A percentile compares a stretch with the other conserved stretches of the same genome.
Evolutionary conservation across 2,797 vertebrate genomes (phyloP).

Genomic region (Sarcophilus harrisii): DNA sequence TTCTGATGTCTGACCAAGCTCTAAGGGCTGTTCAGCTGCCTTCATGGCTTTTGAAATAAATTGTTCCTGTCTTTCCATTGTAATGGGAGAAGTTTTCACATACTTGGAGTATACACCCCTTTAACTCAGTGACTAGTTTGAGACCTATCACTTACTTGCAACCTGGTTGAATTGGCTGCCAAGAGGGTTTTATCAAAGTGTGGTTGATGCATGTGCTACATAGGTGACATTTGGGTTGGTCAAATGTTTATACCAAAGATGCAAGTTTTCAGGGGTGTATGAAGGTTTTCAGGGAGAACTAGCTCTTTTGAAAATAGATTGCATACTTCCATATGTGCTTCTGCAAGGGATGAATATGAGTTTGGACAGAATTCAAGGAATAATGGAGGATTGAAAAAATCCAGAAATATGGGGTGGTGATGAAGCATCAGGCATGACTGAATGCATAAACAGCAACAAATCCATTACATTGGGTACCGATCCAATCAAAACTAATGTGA

Average conservation of each 20-base stretch:
- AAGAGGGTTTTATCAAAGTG: neutral
- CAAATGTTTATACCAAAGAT: neutral
- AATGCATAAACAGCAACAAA: neutral
- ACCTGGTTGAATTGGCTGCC: neutral
- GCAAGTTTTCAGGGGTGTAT: neutral
- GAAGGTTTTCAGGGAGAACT: neutral
- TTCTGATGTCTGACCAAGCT: too few species aligned
- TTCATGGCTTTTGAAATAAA: neutral
- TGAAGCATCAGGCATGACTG: neutral
- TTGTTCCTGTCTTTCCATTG: neutral
- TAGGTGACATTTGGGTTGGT: neutral
- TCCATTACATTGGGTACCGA: neutral
- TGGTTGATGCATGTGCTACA: neutral
- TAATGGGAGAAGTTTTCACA: neutral
- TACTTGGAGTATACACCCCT: neutral
- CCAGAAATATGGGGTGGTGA: too few species aligned
- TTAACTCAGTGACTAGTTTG: neutral
- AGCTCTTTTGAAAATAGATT: neutral
- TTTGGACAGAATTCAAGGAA: neutral
- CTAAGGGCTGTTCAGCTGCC: neutral
- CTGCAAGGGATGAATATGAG: neutral
- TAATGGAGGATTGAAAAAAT: neutral
- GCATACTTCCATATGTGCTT: too few species aligned
- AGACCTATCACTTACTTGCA: neutral
- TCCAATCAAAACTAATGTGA: slow-evolving; percentile 47